Base-by-base conservation (phyloP, 92 coral and sea anemone species). In the Parazoanthus swiftii region DNA sequence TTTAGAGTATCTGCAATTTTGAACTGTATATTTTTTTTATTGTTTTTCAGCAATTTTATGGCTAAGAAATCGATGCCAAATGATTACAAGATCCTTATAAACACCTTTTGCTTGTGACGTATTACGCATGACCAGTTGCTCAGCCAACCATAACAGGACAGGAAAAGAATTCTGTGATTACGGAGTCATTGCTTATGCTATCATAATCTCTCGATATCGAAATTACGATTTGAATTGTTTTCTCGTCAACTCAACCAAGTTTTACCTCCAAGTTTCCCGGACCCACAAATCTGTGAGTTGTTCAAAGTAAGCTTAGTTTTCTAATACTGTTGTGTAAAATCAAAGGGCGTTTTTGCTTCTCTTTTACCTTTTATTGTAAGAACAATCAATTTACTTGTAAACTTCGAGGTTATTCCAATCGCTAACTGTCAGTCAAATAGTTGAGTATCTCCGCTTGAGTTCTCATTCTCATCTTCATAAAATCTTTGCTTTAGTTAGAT, bases 151-250 rank as follows among this genome's bases (percentile, higher is more conserved):
- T 58, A 80, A 58, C 68, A 80, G 35, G 56, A 80, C 66, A n/a
- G 66, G 14, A 11, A 23, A 29, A 54, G 70, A 54, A 80, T 46
- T 10, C 26, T 54, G 56, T 79, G 72, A 58, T 80, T 80, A 80
- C 72, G 15, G 26, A 80, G 46, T 80, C 85, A 80, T 80, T 50
- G 43, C 85, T 80, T 80, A 80, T 80, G 85, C 85, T 54, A 56
- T 80, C 46, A 58, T 56, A 80, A 80, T 80, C 46, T 80, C 29
- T 80, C 36, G 43, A 80, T 56, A 58, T 35, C 48, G 25, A 80
- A 80, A 54, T 4, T 58, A 35, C 72, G 51, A 56, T 25, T 54
- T 80, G 76, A 72, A 72, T 72, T 72, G 36, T 72, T 72, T 72
- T 72, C 20, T 72, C 76, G 39, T 72, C 76, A 72, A 72, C 76